Conservation (phyloP, 2,797 vertebrate species). For the Synaphobranchus kaupii region DNA sequence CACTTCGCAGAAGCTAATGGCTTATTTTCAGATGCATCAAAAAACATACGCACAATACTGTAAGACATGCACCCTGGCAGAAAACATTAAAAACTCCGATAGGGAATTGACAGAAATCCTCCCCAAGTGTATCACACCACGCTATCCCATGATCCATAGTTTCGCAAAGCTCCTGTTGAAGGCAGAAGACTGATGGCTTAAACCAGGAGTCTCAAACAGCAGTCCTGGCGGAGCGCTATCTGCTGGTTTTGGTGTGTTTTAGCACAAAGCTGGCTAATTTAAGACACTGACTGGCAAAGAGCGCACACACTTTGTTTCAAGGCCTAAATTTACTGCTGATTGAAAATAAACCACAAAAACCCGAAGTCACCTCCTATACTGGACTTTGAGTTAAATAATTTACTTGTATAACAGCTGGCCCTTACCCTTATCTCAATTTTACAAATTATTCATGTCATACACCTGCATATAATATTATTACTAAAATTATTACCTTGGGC, state of each 20-base stretch:
- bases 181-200: too few species aligned
- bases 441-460: background rate
- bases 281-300: background rate
- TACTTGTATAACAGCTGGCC: background rate
- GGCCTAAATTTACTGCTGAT: background rate
- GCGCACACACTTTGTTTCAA: too few species aligned
- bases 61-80: background rate
- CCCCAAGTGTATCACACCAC: background rate
- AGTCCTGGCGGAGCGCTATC: background rate
- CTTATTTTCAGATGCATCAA: slow-evolving; percentile 27
- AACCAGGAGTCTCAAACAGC: background rate
- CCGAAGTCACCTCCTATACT: background rate
- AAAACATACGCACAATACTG: background rate
- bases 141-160: background rate
- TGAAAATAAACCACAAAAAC: background rate
- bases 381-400: background rate
- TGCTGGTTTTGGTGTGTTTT: background rate
- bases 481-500: background rate
- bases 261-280: background rate
- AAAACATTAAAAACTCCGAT: too few species aligned
- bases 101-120: background rate
- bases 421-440: background rate
- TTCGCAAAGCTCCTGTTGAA: background rate
- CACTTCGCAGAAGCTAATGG: background rate
- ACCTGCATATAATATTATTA: background rate